Conservation (phyloP, 2,797 vertebrate genomes). For the Pseudotriccus pelzelni region DNA sequence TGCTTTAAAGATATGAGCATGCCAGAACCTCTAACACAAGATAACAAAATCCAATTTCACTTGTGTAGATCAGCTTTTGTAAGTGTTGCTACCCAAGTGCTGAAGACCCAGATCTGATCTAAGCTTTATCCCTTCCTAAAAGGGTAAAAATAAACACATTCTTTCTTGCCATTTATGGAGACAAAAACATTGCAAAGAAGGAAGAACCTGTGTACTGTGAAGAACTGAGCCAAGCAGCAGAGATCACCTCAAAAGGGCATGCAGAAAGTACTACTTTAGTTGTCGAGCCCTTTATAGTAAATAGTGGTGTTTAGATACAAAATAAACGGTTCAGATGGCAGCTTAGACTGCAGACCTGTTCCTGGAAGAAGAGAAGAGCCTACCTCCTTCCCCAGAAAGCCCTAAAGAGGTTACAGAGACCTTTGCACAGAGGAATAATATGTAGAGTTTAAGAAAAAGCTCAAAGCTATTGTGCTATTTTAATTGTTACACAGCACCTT, state of each 20-base stretch:
- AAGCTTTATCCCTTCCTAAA: slow-evolving; percentile 9
- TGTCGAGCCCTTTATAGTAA: background rate
- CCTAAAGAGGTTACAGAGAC: background rate
- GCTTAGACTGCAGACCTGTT: background rate
- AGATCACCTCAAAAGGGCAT: background rate
- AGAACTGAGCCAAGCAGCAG: background rate
- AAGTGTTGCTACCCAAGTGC: slow-evolving; percentile 1
- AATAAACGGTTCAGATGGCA: background rate
- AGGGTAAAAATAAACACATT: slow-evolving; percentile 46
- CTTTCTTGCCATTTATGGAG: slow-evolving; percentile 32
- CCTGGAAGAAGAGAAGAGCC: background rate
- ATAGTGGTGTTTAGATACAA: background rate
- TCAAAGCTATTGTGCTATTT: background rate
- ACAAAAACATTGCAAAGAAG: background rate
- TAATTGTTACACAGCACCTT: background rate
- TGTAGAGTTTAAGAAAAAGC: background rate
- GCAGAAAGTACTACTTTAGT: background rate
- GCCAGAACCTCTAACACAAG: slow-evolving; percentile 12
- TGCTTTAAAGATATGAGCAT: background rate
- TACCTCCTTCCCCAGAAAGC: background rate
- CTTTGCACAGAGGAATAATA: background rate
- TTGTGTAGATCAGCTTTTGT: background rate
- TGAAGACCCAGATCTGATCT: background rate
- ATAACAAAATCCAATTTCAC: slow-evolving; percentile 31
- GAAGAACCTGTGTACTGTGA: background rate